Evolutionary conservation across 2,888 invertebrate species (phyloP).

Genomic region (Hydriomena furcata): DNA sequence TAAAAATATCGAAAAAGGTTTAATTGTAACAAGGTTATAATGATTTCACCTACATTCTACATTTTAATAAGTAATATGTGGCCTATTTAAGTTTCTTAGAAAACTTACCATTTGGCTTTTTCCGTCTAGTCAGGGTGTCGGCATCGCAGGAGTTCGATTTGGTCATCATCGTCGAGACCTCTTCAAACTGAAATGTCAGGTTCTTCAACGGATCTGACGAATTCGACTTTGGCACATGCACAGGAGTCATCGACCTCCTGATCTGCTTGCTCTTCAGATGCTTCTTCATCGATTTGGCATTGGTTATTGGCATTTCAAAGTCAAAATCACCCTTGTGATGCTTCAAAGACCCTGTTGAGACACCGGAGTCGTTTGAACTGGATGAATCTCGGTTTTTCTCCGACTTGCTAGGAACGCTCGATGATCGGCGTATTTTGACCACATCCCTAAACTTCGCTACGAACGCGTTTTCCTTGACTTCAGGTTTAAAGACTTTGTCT

Average conservation of each 20-base stretch:
- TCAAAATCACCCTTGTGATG: slow-evolving; percentile 86
- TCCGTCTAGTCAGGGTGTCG: slow-evolving; percentile 83
- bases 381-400: slow-evolving; percentile 88
- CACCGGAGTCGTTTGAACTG: slow-evolving; percentile 88
- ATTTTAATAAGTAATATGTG: too few species aligned
- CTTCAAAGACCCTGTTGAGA: slow-evolving; percentile 86
- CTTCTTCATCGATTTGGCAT: slow-evolving; percentile 73
- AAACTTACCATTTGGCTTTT: slow-evolving; percentile 62
- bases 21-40: too few species aligned
- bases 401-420: slow-evolving; percentile 87
- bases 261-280: slow-evolving; percentile 73
- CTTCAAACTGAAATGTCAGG: slow-evolving; percentile 85
- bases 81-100: not conserved
- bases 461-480: slow-evolving; percentile 68
- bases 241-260: slow-evolving; percentile 68
- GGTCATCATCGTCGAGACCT: slow-evolving; percentile 81
- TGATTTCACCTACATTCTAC: too few species aligned
- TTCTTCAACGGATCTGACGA: slow-evolving; percentile 86
- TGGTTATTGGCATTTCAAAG: slow-evolving; percentile 82
- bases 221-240: slow-evolving; percentile 84
- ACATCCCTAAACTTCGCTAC: slow-evolving; percentile 78
- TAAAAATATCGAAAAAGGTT: too few species aligned
- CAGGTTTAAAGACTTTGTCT: slow-evolving; percentile 70
- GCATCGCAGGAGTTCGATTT: slow-evolving; percentile 86
- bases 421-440: slow-evolving; percentile 86